Evolutionary conservation across 1,140 invertebrate species (phyloP).

Genomic region (Lucilia sericata): DNA sequence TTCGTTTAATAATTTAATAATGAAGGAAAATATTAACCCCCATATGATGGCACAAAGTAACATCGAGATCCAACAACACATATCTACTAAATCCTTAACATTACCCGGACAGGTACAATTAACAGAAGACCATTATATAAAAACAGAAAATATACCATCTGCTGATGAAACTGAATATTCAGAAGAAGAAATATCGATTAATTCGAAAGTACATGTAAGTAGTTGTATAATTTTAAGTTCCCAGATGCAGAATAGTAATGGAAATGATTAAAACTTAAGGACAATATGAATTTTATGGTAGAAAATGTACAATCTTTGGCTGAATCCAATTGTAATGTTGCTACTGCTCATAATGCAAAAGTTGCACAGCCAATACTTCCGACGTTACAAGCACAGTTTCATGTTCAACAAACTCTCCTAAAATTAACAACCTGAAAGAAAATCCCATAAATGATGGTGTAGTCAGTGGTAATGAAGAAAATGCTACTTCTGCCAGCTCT

Average conservation of each 20-base stretch:
- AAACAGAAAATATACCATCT: constrained; percentile 1
- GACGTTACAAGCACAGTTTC: not conserved
- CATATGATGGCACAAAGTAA: not conserved
- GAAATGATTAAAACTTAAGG: not conserved
- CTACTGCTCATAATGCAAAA: too few species aligned
- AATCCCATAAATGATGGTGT: too few species aligned
- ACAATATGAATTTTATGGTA: not conserved
- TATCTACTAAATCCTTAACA: not conserved
- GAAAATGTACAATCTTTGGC: not conserved
- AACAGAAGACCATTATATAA: not conserved
- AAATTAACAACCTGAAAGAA: not conserved
- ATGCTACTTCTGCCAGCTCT: not conserved
- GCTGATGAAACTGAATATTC: not conserved
- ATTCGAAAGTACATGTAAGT: not conserved
- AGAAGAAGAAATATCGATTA: not conserved
- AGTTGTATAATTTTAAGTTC: not conserved
- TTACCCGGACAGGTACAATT: not conserved
- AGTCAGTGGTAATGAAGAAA: not conserved
- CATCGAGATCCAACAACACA: not conserved
- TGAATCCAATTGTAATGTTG: not conserved
- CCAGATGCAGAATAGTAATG: not conserved
- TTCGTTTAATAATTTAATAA: not conserved
- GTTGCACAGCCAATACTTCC: not conserved
- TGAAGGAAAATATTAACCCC: too few species aligned
- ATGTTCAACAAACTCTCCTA: not conserved